These are phyloP conservation scores for Tolmerus cingulatus DNA, from an alignment of 2,888 invertebrate species.

Conservation along the genomic window DNA sequence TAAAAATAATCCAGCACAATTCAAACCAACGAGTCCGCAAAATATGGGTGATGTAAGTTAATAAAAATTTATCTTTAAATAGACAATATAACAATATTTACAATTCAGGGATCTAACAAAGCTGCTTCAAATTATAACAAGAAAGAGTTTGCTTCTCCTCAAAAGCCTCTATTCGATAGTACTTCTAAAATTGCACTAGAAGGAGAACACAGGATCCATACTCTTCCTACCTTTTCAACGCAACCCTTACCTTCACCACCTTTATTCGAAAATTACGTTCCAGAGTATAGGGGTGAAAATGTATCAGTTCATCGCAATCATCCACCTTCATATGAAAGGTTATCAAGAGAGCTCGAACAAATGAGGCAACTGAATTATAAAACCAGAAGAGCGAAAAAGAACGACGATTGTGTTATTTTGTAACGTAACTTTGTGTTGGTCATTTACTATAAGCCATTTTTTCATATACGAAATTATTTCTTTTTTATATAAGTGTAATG, in stretches of 20 bases:
- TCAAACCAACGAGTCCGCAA: not conserved
- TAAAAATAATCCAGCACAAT: not conserved
- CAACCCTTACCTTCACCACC: not conserved
- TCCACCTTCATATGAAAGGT: not conserved
- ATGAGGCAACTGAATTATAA: not conserved
- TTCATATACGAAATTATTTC: no score
- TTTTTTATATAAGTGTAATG: no score
- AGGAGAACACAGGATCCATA: not conserved
- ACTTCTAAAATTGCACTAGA: not conserved
- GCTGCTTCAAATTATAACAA: not conserved
- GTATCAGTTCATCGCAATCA: not conserved
- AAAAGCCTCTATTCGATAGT: not conserved
- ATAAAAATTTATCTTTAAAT: not conserved
- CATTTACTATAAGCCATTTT: no score
- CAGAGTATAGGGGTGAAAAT: not conserved
- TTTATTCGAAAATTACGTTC: not conserved
- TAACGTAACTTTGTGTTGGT: not conserved
- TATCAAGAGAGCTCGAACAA: not conserved
- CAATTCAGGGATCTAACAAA: not conserved
- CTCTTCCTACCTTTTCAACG: no score
- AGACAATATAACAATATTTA: not conserved
- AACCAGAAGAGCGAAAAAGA: not conserved
- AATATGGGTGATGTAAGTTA: not conserved
- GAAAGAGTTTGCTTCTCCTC: not conserved
- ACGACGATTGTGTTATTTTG: not conserved